phyloP scores from a whole-genome alignment of 2,888 invertebrate genomes.

The Leptinotarsa tumamoca region DNA sequence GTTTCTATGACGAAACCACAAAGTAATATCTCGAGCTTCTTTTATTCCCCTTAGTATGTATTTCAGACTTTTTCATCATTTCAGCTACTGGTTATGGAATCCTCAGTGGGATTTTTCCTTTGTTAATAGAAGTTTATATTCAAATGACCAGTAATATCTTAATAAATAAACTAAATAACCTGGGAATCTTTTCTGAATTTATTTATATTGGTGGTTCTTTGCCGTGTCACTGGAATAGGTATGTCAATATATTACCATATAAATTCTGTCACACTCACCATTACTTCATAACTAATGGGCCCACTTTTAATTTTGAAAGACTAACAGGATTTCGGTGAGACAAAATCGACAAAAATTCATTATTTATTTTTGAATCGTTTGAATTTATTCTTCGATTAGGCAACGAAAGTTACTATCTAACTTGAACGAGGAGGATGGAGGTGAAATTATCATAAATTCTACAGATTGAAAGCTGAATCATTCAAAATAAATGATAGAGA shows the following conservation, averaged over 20 bases:
- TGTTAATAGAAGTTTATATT: not conserved
- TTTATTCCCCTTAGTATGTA: too few relatives aligned
- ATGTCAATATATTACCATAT: constrained; percentile 14
- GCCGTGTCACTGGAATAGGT: constrained; percentile 6
- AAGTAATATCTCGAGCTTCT: too few relatives aligned
- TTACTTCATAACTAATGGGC: not conserved
- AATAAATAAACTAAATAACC: constrained; percentile 5
- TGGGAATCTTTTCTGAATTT: not conserved
- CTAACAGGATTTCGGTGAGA: not conserved
- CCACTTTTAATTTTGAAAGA: constrained; percentile 11
- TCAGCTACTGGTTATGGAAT: not conserved
- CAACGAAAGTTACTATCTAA: not conserved
- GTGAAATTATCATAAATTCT: not conserved
- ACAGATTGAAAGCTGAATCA: not conserved
- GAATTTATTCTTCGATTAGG: not conserved
- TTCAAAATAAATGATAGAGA: not conserved
- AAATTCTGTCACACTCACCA: not conserved
- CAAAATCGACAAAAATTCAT: constrained; percentile 2
- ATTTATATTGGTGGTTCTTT: constrained; percentile 8
- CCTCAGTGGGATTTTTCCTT: not conserved
- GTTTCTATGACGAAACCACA: too few relatives aligned
- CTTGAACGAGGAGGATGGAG: not conserved
- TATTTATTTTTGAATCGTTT: constrained; percentile 2
- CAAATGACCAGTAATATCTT: not conserved
- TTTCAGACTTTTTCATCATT: too few relatives aligned